Evolutionary conservation across 2,797 vertebrate species (phyloP), one percentile per base, ranked within the genome.

Genomic region (Chelon labrosus): DNA sequence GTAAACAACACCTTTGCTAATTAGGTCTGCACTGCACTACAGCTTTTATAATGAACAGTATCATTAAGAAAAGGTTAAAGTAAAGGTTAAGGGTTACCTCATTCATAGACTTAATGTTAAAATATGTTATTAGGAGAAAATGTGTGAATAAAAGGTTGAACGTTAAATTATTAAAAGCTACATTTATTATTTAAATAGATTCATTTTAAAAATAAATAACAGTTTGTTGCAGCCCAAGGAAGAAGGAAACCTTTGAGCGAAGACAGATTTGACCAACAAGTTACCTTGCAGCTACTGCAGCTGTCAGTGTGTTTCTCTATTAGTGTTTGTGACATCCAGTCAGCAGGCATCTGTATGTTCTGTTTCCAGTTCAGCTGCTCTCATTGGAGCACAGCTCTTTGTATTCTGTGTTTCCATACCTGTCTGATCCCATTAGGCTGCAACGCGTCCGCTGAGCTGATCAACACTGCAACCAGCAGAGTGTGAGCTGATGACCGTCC

Each of bases 381-480:
- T 54, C 44, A 16, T 13, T 51, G 58, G 27, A 73, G 47, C 41
- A 64, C 56, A 57, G 22, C 55, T 57, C 73, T 62, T 61, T 63
- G 64, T 62, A 42, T 66, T 68, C 65, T 41, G 66, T 25, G 39
- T 80, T 39, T 65, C 57, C 68, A 65, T 50, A 83, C 67, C 73
- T 85, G 75, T 80, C 80, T 69, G 70, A 70, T 85, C 46, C 38
- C 47, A 55, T 83, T 83, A 79, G 46, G 71, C 60, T 65, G 42
- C 64, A 51, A 51, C 49, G 31, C 12, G 14, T 79, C 73, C 53
- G 70, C 51, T 31, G 46, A 73, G 68, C 72, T 62, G 79, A 85
- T 77, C 70, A 66, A 42, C 71, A 62, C 71, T 35, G 68, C 16
- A 65, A 71, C 20, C 66, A 63, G 65, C 84, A 80, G 83, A 55